phyloP scores from a whole-genome alignment of 2,797 vertebrate species.

The Luscinia luscinia region DNA sequence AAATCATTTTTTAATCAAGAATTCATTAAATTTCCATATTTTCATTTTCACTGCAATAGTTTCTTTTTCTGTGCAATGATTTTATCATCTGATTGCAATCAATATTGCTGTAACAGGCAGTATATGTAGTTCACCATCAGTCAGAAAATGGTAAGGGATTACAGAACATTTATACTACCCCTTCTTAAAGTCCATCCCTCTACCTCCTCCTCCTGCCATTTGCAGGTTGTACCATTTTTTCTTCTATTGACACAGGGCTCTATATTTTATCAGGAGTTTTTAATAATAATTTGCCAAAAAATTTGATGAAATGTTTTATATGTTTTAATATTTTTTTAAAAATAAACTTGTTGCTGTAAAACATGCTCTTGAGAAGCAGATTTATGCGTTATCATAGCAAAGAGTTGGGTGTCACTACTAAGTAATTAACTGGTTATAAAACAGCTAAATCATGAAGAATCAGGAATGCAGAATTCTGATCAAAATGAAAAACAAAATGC shows the following conservation, averaged over 20 bases:
- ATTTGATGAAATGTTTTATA: not conserved
- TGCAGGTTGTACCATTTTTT: not conserved
- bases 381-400: not conserved
- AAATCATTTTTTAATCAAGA: slow-evolving; percentile 64
- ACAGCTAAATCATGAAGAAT: not conserved
- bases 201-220: not conserved
- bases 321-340: not conserved
- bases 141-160: slow-evolving; percentile 35
- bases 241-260: not conserved
- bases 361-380: not conserved
- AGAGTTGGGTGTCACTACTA: not conserved
- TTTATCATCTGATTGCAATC: slow-evolving; percentile 71
- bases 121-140: slow-evolving; percentile 52
- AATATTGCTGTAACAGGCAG: slow-evolving; percentile 67
- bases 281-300: slow-evolving; percentile 27
- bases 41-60: slow-evolving; percentile 52
- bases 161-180: slow-evolving; percentile 22
- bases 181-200: slow-evolving; percentile 16
- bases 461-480: not conserved
- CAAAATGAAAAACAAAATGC: not conserved
- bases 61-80: slow-evolving; percentile 55
- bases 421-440: slow-evolving; percentile 4
- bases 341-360: slow-evolving; percentile 20
- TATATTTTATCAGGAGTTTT: not conserved
- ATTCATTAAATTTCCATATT: slow-evolving; percentile 60